Conservation (phyloP, 2,888 invertebrate genomes). For the Cantharis rustica region DNA sequence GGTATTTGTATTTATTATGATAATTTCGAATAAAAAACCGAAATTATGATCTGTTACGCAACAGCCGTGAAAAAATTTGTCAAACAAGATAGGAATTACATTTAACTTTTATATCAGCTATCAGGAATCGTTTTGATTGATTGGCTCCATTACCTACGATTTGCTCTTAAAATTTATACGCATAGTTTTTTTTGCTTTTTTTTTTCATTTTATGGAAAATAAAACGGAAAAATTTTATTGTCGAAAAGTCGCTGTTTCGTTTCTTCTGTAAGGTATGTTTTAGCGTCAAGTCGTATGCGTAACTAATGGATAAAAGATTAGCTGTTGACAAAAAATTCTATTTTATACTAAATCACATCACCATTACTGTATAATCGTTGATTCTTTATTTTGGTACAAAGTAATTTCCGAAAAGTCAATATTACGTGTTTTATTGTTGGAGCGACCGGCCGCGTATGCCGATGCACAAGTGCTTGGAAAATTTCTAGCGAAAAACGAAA, state of each 20-base stretch:
- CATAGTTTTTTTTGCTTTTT: background rate
- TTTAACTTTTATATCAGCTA: background rate
- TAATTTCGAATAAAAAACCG: background rate
- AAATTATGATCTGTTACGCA: background rate
- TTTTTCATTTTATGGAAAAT: background rate
- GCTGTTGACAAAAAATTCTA: background rate
- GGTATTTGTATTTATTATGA: background rate
- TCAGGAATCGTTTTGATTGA: background rate
- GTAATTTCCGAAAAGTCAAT: background rate
- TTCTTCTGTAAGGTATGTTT: background rate
- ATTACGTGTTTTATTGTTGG: background rate
- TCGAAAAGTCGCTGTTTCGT: background rate
- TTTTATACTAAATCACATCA: background rate
- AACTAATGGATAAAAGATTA: background rate
- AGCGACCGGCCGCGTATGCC: background rate
- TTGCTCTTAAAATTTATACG: background rate
- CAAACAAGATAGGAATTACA: background rate
- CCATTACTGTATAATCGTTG: background rate
- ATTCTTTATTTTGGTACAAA: background rate
- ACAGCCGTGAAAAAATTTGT: background rate
- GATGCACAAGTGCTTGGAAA: background rate
- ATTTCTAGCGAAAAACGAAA: background rate
- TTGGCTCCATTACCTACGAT: background rate
- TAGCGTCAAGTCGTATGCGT: background rate
- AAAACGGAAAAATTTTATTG: background rate